A percentile compares a stretch with the other conserved stretches of the same genome.
Conservation (phyloP, 2,113 vertebrate genomes). For the Hystrix cristata region DNA sequence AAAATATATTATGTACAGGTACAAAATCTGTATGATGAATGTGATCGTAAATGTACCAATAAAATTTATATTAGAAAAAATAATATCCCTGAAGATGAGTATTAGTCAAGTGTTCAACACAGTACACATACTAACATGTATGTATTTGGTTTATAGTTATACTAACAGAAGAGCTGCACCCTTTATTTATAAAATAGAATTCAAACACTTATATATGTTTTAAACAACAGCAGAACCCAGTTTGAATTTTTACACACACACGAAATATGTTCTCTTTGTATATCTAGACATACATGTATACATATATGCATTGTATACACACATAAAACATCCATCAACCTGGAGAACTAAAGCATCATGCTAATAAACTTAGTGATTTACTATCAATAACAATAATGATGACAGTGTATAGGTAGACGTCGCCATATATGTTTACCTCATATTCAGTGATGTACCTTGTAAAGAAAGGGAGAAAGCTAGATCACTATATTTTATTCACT, state of each 20-base stretch:
- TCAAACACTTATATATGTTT: slow-evolving; percentile 2
- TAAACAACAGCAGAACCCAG: background rate
- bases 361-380: background rate
- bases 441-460: background rate
- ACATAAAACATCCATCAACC: background rate
- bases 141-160: slow-evolving; percentile 23
- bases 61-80: no score
- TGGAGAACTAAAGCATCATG: background rate
- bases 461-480: slow-evolving; percentile 28
- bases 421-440: background rate
- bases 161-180: background rate
- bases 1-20: no score
- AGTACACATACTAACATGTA: no score
- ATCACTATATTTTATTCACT: background rate
- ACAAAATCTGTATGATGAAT: no score
- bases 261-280: background rate
- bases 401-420: background rate
- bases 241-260: background rate
- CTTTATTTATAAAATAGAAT: slow-evolving; percentile 36
- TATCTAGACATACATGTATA: background rate
- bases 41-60: no score
- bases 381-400: slow-evolving; percentile 24
- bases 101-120: no score
- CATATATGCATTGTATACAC: background rate
- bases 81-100: no score